These are phyloP conservation scores for Pantherophis guttatus DNA, from an alignment of 2,113 vertebrate species.

Conservation along the genomic window DNA sequence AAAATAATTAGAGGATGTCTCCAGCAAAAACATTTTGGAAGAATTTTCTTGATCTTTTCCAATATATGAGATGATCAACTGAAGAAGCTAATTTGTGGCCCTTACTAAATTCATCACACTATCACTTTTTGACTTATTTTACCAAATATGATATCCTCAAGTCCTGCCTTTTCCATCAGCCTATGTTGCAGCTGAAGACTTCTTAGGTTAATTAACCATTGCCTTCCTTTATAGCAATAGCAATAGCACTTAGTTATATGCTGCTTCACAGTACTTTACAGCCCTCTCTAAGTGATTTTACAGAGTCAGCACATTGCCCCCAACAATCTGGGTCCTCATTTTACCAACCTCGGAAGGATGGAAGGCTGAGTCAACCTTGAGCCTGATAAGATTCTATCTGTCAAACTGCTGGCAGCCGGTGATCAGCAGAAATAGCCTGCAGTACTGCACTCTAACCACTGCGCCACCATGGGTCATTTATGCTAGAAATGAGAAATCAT, in stretches of 20 bases:
- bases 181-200: neutral
- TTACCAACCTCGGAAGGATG: too few relatives aligned
- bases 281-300: too few relatives aligned
- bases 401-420: too few relatives aligned
- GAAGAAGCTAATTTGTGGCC: neutral
- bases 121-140: neutral
- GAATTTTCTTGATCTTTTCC: neutral
- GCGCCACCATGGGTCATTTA: too few relatives aligned
- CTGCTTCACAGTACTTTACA: too few relatives aligned
- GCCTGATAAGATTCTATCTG: too few relatives aligned
- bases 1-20: neutral
- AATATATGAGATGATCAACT: neutral
- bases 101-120: neutral
- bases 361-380: too few relatives aligned
- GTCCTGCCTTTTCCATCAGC: neutral
- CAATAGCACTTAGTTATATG: too few relatives aligned
- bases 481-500: neutral
- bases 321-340: too few relatives aligned
- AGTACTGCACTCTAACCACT: too few relatives aligned
- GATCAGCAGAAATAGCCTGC: too few relatives aligned
- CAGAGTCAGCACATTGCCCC: too few relatives aligned
- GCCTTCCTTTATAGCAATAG: neutral
- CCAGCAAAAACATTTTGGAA: neutral
- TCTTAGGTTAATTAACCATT: neutral
- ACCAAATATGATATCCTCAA: neutral